A percentile compares a stretch with the other conserved stretches of the same genome.
Evolutionary conservation across 2,888 invertebrate genomes (phyloP).

Genomic region (Resseliella maxima): DNA sequence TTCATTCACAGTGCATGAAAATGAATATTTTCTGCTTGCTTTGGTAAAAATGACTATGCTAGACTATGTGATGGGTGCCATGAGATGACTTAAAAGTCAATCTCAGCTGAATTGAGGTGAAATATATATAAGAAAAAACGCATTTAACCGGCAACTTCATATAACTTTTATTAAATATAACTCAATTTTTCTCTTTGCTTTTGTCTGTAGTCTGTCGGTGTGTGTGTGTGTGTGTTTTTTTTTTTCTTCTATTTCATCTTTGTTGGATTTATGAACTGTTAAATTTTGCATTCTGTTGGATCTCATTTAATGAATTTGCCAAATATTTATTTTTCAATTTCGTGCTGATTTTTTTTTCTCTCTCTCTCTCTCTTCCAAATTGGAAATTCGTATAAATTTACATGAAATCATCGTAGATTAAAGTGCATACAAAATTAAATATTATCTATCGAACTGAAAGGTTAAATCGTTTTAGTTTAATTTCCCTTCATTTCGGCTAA

Average conservation of each 20-base stretch:
- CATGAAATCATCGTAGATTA: constrained; percentile 41
- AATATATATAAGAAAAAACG: not conserved
- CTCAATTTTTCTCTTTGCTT: no score
- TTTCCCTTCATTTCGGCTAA: not conserved
- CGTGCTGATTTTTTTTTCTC: no score
- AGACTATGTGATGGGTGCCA: not conserved
- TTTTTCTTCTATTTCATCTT: no score
- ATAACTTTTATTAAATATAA: not conserved
- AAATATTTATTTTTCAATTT: constrained; percentile 33
- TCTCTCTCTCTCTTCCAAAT: no score
- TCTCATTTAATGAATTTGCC: not conserved
- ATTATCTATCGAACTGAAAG: no score
- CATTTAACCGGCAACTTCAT: not conserved
- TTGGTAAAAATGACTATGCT: not conserved
- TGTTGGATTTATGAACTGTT: no score
- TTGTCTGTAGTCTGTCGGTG: no score
- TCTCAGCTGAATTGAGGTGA: not conserved
- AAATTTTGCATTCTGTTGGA: not conserved
- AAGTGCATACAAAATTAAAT: not conserved
- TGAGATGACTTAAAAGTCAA: not conserved
- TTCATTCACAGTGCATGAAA: not conserved
- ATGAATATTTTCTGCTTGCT: not conserved
- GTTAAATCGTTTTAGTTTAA: not conserved
- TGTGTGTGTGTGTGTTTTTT: no score
- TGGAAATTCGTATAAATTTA: constrained; percentile 36